Base-by-base conservation (phyloP, 2,113 vertebrate species). In the Ondatra zibethicus region DNA sequence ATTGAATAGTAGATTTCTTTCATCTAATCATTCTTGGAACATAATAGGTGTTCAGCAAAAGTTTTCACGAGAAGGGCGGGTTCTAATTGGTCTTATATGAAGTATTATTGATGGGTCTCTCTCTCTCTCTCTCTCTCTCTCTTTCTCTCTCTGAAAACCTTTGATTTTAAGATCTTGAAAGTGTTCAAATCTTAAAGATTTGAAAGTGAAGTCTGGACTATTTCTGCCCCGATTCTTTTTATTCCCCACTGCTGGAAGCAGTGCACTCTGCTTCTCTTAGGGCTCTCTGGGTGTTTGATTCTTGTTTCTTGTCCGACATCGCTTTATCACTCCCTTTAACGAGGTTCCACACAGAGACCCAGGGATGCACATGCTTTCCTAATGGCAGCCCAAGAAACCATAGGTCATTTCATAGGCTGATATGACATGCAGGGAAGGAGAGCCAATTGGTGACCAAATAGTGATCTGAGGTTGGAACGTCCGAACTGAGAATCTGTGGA, bases 291-390 rank as follows among this genome's bases (percentile, higher is more conserved):
- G 25, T 19, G 2, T 77, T 87, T 92, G 91, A 65, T 58, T 80
- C 90, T 93, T 29, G 17, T 29, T 77, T 63, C 76, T 66, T 88
- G 39, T 85, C 75, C 19, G 29, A 45, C 70, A 55, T 65, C 81
- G 68, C 89, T 96, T 96, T 80, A 85, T 97, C 89, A 73, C 58
- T 93, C 52, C 31, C 29, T 66, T 93, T 97, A 97, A 97, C 75
- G 94, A 97, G 94, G 78, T 66, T 55, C 42, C 97, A 88, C 80
- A 80, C 47, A 50, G 95, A 88, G 92, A 86, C 29, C 2, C 33
- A 50, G 50, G 70, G 55, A 76, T 73, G 25, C 52, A 13, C 36
- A 66, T 8, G 39, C 70, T 72, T 68, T 47, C 72, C 42, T 96
- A 96, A 97, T 89, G 65, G 76, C 31, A 86, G 92, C 52, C 47